Evolutionary conservation across 2,797 vertebrate species (phyloP).

Genomic region (Gallinago solitaria): DNA sequence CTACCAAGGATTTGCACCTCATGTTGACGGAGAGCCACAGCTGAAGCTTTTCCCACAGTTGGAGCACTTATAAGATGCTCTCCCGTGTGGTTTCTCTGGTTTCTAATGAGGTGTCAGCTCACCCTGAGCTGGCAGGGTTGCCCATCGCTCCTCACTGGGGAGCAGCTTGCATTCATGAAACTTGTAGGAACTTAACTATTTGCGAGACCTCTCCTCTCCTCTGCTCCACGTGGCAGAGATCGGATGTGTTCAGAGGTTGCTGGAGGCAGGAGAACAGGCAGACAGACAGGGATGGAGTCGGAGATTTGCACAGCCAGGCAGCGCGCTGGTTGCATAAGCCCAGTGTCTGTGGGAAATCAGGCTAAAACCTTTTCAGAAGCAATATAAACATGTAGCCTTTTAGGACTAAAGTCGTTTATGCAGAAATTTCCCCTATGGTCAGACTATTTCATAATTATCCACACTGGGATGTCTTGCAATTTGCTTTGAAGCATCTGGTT

Average conservation of each 20-base stretch:
- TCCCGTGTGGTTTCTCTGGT: not conserved
- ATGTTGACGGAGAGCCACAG: not conserved
- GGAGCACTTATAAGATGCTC: not conserved
- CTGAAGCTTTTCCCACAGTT: conserved; percentile 15
- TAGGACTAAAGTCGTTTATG: conserved; percentile 45
- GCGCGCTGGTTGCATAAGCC: conserved; percentile 39
- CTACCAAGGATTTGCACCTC: conserved; percentile 25
- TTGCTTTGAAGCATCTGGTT: conserved; percentile 51
- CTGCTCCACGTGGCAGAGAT: not conserved
- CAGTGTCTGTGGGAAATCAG: conserved; percentile 46
- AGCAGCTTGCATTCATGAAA: not conserved
- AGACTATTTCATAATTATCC: conserved; percentile 58
- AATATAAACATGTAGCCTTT: conserved; percentile 51
- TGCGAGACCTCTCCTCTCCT: not conserved
- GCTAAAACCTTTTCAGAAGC: conserved; percentile 53
- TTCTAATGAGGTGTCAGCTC: conserved; percentile 23
- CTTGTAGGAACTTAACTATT: not conserved
- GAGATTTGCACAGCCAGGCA: conserved; percentile 14
- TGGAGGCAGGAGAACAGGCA: not conserved
- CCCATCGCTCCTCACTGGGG: not conserved
- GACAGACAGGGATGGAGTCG: not conserved
- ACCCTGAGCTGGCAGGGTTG: not conserved
- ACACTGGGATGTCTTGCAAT: conserved; percentile 43
- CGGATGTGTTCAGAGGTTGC: not conserved
- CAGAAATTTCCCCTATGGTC: conserved; percentile 61